Conservation (phyloP, 92 coral and sea anemone genomes). For the Parazoanthus atlanticus region DNA sequence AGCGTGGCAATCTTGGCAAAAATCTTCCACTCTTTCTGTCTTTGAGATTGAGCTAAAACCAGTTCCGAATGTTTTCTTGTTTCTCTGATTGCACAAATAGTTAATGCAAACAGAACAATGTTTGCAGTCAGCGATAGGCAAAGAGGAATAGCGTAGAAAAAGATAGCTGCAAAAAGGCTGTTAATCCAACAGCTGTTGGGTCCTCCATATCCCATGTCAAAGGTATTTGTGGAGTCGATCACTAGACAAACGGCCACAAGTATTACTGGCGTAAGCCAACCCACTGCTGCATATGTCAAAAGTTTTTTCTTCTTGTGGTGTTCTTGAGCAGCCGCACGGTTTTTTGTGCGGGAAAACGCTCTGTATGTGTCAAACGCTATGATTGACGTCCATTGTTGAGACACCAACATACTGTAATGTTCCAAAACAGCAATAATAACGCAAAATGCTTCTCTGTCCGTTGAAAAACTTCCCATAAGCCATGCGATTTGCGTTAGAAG, state of each 20-base stretch:
- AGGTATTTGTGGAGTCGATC: conserved; percentile 28
- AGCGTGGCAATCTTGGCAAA: conserved; percentile 42
- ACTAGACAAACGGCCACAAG: not conserved
- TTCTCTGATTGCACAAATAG: conserved; percentile 19
- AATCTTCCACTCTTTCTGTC: conserved; percentile 9
- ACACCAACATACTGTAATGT: conserved; percentile 1
- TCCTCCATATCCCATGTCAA: conserved; percentile 27
- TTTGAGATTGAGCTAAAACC: conserved; percentile 10
- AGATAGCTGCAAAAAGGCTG: conserved; percentile 20
- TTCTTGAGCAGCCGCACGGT: not conserved
- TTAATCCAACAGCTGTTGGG: conserved; percentile 20
- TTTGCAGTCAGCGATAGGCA: not conserved
- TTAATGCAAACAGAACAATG: conserved; percentile 12
- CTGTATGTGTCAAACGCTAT: conserved; percentile 25
- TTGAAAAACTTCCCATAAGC: not conserved
- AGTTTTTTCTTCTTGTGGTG: not conserved
- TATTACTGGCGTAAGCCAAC: conserved; percentile 33
- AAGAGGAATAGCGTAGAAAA: conserved; percentile 22
- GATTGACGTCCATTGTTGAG: conserved; percentile 28
- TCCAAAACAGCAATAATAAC: not conserved
- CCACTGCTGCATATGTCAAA: conserved; percentile 12
- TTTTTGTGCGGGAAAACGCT: conserved; percentile 4
- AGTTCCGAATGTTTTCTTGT: conserved; percentile 7
- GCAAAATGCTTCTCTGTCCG: not conserved
- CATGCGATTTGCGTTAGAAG: conserved; percentile 10